Evolutionary conservation across 2,888 invertebrate genomes (phyloP), one percentile per base, ranked within the genome.

Genomic region (Noctua janthe): DNA sequence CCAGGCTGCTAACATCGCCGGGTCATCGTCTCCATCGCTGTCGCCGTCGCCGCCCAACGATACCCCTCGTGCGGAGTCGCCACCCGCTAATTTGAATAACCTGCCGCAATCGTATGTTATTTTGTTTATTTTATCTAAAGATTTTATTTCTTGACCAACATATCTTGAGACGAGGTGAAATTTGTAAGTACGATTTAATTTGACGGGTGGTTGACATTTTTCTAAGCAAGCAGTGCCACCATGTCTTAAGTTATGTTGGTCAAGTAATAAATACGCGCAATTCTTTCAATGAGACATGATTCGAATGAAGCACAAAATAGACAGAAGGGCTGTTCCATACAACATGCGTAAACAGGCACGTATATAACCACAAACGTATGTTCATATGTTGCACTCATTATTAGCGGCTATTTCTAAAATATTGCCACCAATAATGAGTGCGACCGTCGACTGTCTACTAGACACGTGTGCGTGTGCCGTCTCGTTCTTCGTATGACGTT

Each of bases 51-150:
- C 92, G 4, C 89, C 91, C 0, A 81, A 90, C 1, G 90, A 91
- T 51, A 92, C 92, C 3, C 89, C 93, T 0, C 92, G 92, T 4
- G 83, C 91, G 29, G 90, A 89, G 59, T 87, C 91, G 8, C 89
- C 93, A 8, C 88, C 92, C 0, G 90, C 90, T 23, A 86, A 89
- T 4, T 88, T 89, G 39, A 91, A 92, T 39, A 91, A 87, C 77
- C 89, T 89, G 20, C 91, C 92, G 6, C 94, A 94, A 81, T 93
- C 95, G 95, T 95, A 89, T 91, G 95, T 93, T 66, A 6, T 35
- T 82, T 56, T 69, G 0, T 47, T 13, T 23, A 69, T 69, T 47
- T 17, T 17, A n/a, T n/a, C 3, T 17, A 17, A n/a, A 8, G n/a
- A 47, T 69, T 67, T 23, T n/a, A 69, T n/a, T 67, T n/a, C n/a